These are phyloP conservation scores for Hyles vespertilio DNA, from an alignment of 1,140 invertebrate species.

Conservation along the genomic window DNA sequence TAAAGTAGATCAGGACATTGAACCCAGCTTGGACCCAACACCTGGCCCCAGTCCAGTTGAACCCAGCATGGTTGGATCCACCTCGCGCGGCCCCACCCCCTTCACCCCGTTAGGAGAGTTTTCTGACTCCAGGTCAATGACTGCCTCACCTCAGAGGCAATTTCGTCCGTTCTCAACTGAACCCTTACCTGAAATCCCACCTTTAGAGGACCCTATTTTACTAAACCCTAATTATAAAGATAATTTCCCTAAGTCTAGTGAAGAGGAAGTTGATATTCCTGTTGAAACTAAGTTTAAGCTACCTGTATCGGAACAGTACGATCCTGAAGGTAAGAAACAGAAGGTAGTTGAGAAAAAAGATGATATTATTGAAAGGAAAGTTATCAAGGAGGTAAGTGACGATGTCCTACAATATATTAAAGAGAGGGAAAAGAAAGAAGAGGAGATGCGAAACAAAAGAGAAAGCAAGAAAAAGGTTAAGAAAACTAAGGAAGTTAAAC, in stretches of 20 bases:
- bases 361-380: constrained; percentile 7
- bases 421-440: not conserved
- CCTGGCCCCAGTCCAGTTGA: not conserved
- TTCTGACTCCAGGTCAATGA: too few relatives aligned
- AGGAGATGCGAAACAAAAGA: not conserved
- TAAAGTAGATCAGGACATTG: constrained; percentile 34
- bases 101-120: constrained; percentile 32
- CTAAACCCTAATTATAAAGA: constrained; percentile 52
- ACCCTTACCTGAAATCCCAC: constrained; percentile 37
- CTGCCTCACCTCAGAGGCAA: constrained; percentile 14
- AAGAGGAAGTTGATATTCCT: not conserved
- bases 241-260: constrained; percentile 26
- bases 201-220: constrained; percentile 53
- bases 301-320: constrained; percentile 54
- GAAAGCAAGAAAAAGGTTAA: not conserved
- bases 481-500: not conserved
- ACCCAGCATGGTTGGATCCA: not conserved
- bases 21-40: constrained; percentile 15
- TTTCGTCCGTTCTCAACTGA: constrained; percentile 59
- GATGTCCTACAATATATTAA: not conserved
- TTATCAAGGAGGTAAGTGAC: not conserved
- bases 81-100: constrained; percentile 16
- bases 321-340: constrained; percentile 37
- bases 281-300: constrained; percentile 48
- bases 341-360: constrained; percentile 17